A percentile compares a stretch with the other conserved stretches of the same genome.
These are phyloP conservation scores for Hozukius guyotensis DNA, from an alignment of 2,797 vertebrate genomes.

Conservation along the genomic window DNA sequence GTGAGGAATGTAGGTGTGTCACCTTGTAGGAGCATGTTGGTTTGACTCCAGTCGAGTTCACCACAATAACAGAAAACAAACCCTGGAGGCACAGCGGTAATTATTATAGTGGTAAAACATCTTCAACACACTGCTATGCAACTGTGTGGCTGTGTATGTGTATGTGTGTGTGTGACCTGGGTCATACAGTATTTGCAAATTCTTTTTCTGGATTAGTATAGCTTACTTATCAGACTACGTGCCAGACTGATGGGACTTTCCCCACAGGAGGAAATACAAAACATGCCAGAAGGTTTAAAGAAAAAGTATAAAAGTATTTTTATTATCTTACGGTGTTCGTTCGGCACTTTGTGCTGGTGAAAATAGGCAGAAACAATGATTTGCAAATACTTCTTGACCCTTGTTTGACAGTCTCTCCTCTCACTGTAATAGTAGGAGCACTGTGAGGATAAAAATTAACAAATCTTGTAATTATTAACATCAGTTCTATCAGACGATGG, in stretches of 20 bases:
- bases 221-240: constrained; percentile 4
- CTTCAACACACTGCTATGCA: background rate
- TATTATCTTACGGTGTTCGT: background rate
- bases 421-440: background rate
- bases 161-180: background rate
- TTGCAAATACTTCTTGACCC: background rate
- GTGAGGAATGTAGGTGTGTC: constrained; percentile 59
- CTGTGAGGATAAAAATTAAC: background rate
- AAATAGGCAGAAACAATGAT: background rate
- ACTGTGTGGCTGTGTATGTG: background rate
- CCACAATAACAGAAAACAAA: constrained; percentile 50
- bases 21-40: constrained; percentile 23
- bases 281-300: background rate
- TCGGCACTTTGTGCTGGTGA: background rate
- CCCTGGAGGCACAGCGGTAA: constrained; percentile 32
- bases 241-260: constrained; percentile 20
- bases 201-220: background rate
- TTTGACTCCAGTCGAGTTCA: constrained; percentile 34
- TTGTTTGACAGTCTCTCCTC: background rate
- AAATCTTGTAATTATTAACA: background rate
- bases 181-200: constrained; percentile 32
- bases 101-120: constrained; percentile 32
- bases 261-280: background rate
- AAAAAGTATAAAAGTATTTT: background rate
- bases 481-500: background rate